Evolutionary conservation across 2,888 invertebrate species (phyloP), one percentile per base, ranked within the genome.

Genomic region (Rhamnusium bicolor): DNA sequence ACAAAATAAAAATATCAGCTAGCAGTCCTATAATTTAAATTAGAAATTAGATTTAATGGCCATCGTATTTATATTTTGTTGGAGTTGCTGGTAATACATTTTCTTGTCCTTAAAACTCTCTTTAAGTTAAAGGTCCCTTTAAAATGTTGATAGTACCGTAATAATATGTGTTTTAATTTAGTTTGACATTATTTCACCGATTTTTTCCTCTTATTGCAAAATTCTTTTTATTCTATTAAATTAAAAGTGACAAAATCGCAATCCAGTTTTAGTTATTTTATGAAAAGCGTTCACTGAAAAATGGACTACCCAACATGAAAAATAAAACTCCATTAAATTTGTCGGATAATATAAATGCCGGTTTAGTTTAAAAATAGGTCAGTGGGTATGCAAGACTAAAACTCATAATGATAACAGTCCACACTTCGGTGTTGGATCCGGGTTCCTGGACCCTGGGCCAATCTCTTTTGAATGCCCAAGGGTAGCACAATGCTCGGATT

Each of bases 381-480:
- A 63, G 63, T 29, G 16, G 12, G 58, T 14, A 32, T 32, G 58
- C 29, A 27, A 14, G 58, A 10, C 58, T 58, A 16, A 32, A 32
- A 18, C 51, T 51, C 51, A 51, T 70, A 75, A 75, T 69, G 71
- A 77, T 74, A 77, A 75, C 73, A 71, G 73, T 73, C 71, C 67
- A 51, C 74, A 67, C 71, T 69, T 68, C 40, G 74, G 53, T 65
- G 66, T 65, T 68, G 54, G 68, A 69, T 70, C 69, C 61, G 69
- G 79, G 75, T 79, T 76, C 75, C 71, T 69, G 74, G 82, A 80
- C 83, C 82, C 84, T 79, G 78, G 79, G 78, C 80, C 83, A 83
- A 84, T 84, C 81, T 83, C 81, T 81, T 82, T 81, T 79, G 80
- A 84, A 84, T 83, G 82, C 84, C 84, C 83, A 80, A 79, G 83